phyloP scores from a whole-genome alignment of 1,140 invertebrate genomes.

The Vollenhovia emeryi region DNA sequence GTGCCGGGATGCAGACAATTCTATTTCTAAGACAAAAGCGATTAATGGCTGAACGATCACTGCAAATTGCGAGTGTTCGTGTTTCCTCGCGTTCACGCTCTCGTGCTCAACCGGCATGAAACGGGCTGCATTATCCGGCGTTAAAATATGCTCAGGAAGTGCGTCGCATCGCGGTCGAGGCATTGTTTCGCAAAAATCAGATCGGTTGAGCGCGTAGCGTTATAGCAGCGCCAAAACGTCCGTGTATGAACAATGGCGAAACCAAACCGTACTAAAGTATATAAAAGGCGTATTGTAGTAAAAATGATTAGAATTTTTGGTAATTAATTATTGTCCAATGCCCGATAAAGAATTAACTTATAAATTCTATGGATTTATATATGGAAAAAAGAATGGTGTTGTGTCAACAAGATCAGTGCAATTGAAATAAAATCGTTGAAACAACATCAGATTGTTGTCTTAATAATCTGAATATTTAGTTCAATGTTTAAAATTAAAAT shows the following conservation, averaged over 20 bases:
- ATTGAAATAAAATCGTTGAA: too few relatives aligned
- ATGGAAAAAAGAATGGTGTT: too few relatives aligned
- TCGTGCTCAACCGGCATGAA: neutral
- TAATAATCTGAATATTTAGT: too few relatives aligned
- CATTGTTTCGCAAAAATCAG: constrained; percentile 9
- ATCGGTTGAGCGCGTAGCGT: neutral
- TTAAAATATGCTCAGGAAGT: constrained; percentile 13
- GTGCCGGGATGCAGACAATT: too few relatives aligned
- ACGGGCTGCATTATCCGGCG: neutral
- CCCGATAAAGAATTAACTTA: too few relatives aligned
- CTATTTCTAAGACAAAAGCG: neutral
- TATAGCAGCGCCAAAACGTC: neutral
- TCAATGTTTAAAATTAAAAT: too few relatives aligned
- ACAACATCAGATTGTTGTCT: too few relatives aligned
- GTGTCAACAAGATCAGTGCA: too few relatives aligned
- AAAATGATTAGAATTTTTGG: too few relatives aligned
- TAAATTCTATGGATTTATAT: too few relatives aligned
- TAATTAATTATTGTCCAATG: too few relatives aligned
- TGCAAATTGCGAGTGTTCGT: neutral
- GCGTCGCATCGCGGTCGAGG: neutral
- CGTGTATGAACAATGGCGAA: neutral
- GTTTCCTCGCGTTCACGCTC: neutral
- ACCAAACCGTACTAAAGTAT: neutral
- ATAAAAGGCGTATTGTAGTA: neutral
- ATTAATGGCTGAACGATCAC: neutral